Base-by-base conservation (phyloP, 2,113 vertebrate genomes). In the Bombycilla garrulus region DNA sequence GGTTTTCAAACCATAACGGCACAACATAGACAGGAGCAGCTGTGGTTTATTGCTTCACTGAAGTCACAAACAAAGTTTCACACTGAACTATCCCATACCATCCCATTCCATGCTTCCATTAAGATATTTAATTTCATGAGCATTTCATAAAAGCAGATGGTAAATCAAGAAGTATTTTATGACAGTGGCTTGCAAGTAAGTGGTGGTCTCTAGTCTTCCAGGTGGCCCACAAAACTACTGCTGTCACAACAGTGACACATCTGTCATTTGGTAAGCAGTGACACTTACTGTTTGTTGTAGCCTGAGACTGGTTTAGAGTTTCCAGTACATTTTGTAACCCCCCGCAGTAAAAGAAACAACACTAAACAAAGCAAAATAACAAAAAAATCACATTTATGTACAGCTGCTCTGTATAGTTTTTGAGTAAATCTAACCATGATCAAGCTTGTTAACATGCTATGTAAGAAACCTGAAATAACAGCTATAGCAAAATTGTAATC, bases 111-210 rank as follows among this genome's bases (percentile, higher is more conserved):
- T 4, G 7, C 20, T 61, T 73, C 62, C 40, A 81, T 88, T 88
- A 85, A 77, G 38, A 70, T 69, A 93, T 77, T 86, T 90, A 24
- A 78, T 89, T 93, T 88, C 8, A 2, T 26, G n/a, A 16, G 28
- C 5, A 57, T 88, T 87, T 85, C 36, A 71, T 72, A 89, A 92
- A 94, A 70, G 48, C 71, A 95, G 74, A 93, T 71, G 60, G 64
- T 33, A 88, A 88, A 70, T 80, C 71, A 85, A 81, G 38, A 28
- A 86, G 16, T 35, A 77, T 93, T 93, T 87, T 64, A 60, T 93
- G 67, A 94, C 58, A 80, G 60, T 79, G 79, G 60, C 11, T 92
- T 78, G 20, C 36, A 76, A 72, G 16, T 40, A 78, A 91, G 26
- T 70, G 22, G 31, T 64, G 51, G 47, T 70, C 74, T 92, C 22